phyloP scores from a whole-genome alignment of 2,888 invertebrate species.

The Selenia dentaria region DNA sequence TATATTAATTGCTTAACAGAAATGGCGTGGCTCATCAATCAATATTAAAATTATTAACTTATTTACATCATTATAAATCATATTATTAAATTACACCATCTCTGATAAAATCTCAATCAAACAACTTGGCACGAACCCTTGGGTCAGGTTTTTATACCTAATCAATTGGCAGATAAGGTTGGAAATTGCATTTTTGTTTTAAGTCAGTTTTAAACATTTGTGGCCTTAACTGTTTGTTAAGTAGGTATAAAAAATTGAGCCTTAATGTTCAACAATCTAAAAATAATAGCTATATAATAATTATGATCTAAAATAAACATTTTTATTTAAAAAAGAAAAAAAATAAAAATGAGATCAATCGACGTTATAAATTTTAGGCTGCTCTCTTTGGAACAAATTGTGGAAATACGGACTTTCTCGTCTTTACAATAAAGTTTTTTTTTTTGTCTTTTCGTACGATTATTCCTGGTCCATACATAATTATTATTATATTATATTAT shows the following conservation, averaged over 20 bases:
- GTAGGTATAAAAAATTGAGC: too few relatives aligned
- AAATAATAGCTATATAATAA: slow-evolving; percentile 31
- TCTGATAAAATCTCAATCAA: slow-evolving; percentile 63
- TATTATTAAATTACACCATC: slow-evolving; percentile 63
- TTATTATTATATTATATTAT: slow-evolving; percentile 9
- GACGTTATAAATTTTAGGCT: slow-evolving; percentile 82
- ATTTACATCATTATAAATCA: slow-evolving; percentile 53
- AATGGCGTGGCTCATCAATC: slow-evolving; percentile 47
- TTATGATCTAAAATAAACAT: slow-evolving; percentile 71
- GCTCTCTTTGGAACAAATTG: slow-evolving; percentile 83
- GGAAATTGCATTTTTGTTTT: too few relatives aligned
- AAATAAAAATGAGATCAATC: slow-evolving; percentile 83
- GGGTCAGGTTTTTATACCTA: too few relatives aligned
- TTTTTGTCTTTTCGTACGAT: slow-evolving; percentile 36
- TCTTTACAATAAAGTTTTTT: slow-evolving; percentile 28
- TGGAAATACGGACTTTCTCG: slow-evolving; percentile 58
- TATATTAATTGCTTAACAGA: slow-evolving; percentile 31
- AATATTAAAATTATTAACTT: slow-evolving; percentile 50
- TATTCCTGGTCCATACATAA: slow-evolving; percentile 59
- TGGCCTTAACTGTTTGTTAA: too few relatives aligned
- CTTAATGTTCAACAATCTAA: slow-evolving; percentile 23
- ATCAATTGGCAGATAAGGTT: too few relatives aligned
- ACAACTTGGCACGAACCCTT: slow-evolving; percentile 73
- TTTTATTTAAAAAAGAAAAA: slow-evolving; percentile 70
- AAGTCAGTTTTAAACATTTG: too few relatives aligned